phyloP scores from a whole-genome alignment of 2,797 vertebrate species.

The Kryptopterus vitreolus region DNA sequence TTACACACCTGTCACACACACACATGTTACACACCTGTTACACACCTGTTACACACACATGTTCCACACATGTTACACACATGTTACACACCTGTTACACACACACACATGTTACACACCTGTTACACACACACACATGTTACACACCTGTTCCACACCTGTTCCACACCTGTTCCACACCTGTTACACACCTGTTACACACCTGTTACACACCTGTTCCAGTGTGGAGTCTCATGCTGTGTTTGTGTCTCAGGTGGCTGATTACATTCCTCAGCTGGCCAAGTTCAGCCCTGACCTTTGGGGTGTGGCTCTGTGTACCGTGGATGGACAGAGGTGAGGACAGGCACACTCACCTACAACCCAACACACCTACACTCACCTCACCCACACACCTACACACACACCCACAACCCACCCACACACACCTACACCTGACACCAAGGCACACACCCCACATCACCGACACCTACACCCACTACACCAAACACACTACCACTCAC shows the following conservation, averaged over 20 bases:
- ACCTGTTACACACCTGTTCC: background rate
- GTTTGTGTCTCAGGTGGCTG: slow-evolving; percentile 76
- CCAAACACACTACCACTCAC: too few relatives aligned
- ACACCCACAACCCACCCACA: too few relatives aligned
- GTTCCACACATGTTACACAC: background rate
- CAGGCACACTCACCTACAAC: background rate
- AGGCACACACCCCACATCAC: too few relatives aligned
- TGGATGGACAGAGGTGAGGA: slow-evolving; percentile 85
- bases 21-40: background rate
- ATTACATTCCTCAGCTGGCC: slow-evolving; percentile 88
- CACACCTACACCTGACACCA: too few relatives aligned
- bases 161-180: background rate
- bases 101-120: background rate
- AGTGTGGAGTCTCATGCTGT: background rate
- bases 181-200: background rate
- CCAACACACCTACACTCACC: too few relatives aligned
- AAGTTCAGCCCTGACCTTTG: slow-evolving; percentile 88
- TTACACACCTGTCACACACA: too few relatives aligned
- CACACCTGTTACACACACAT: background rate
- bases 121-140: background rate
- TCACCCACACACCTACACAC: too few relatives aligned
- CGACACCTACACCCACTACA: too few relatives aligned
- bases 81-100: background rate
- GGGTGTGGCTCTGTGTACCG: slow-evolving; percentile 85
- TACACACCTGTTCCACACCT: background rate